phyloP scores from a whole-genome alignment of 2,113 vertebrate species.

The Pomatorhinus ruficollis region DNA sequence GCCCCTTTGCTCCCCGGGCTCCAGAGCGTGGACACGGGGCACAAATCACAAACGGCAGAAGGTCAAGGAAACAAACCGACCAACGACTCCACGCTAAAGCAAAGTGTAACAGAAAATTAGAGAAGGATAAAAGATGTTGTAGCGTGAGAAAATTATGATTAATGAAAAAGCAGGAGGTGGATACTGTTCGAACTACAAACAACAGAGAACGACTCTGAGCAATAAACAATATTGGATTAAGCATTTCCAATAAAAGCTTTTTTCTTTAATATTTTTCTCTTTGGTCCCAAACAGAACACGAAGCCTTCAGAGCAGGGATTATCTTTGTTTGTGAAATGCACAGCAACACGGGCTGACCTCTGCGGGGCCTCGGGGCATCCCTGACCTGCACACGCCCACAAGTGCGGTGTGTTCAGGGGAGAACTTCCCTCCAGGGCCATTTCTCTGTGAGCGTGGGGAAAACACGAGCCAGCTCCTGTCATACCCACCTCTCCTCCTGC shows the following conservation, averaged over 20 bases:
- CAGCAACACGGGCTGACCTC: not conserved
- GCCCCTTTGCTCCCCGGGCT: not conserved
- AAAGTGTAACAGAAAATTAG: not conserved
- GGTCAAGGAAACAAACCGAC: not conserved
- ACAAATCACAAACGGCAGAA: not conserved
- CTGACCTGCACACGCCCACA: rapidly evolving
- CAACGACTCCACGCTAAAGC: not conserved
- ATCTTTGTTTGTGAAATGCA: not conserved
- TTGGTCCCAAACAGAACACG: not conserved
- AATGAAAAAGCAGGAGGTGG: not conserved
- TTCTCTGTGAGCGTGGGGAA: rapidly evolving
- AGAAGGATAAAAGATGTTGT: not conserved
- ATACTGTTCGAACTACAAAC: not conserved
- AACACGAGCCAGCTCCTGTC: not conserved
- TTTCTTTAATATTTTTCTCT: not conserved
- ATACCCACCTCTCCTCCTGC: not conserved
- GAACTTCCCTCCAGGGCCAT: rapidly evolving
- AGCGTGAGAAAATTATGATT: not conserved
- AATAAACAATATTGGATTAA: not conserved
- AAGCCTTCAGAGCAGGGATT: not conserved
- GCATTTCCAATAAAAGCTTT: not conserved
- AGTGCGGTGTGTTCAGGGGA: rapidly evolving
- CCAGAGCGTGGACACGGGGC: not conserved
- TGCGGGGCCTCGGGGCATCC: rapidly evolving
- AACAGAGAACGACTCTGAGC: not conserved